Conservation (phyloP, 1,140 invertebrate species). For the Calliphora vicina region DNA sequence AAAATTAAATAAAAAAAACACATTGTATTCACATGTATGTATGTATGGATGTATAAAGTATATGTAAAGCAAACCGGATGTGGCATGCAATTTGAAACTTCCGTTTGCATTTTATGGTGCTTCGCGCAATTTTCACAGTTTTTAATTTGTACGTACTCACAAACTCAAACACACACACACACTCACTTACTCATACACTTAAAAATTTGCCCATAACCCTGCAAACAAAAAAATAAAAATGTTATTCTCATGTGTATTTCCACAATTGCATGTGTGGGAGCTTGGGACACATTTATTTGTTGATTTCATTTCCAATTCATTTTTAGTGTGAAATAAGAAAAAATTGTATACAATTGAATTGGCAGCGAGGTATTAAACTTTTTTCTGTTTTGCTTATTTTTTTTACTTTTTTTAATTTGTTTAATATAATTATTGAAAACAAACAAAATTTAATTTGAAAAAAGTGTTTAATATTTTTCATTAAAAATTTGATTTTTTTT, state of each 20-base stretch:
- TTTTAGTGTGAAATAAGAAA: slow-evolving; percentile 14
- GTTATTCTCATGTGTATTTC: background rate
- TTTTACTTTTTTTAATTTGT: no score
- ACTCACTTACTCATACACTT: background rate
- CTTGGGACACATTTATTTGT: slow-evolving; percentile 20
- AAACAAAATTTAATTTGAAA: slow-evolving; percentile 28
- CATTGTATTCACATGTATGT: background rate
- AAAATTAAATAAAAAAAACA: no score
- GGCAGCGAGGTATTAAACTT: slow-evolving; percentile 4
- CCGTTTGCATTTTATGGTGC: slow-evolving; percentile 28
- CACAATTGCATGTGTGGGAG: background rate
- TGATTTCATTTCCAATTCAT: slow-evolving; percentile 31
- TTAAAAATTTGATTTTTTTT: slow-evolving; percentile 19
- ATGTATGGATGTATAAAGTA: no score
- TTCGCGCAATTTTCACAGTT: slow-evolving; percentile 23
- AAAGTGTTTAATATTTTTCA: background rate
- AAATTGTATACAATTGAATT: background rate
- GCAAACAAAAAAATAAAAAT: background rate
- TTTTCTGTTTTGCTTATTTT: background rate
- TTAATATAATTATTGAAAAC: slow-evolving; percentile 28
- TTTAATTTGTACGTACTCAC: slow-evolving; percentile 6
- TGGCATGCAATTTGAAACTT: slow-evolving; percentile 35
- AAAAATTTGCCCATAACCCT: background rate
- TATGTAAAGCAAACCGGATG: slow-evolving; percentile 19
- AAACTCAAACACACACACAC: slow-evolving; percentile 16